These are phyloP conservation scores for Cecidostiba fungosa DNA, from an alignment of 2,888 invertebrate species.

Conservation along the genomic window DNA sequence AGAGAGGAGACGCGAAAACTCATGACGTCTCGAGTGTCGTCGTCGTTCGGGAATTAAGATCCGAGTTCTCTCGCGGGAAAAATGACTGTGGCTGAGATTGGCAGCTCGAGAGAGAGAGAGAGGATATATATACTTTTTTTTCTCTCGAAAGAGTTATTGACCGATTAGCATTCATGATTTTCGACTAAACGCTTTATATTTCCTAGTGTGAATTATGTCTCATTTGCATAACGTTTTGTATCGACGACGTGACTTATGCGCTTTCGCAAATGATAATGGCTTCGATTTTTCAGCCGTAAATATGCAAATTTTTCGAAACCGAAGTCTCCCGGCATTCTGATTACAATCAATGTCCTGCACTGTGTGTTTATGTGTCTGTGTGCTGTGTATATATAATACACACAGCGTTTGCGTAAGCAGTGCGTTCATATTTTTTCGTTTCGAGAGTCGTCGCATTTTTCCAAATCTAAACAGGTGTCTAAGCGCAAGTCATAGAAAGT, in stretches of 20 bases:
- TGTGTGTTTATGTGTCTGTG: not conserved
- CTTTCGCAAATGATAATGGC: not conserved
- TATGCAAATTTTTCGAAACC: not conserved
- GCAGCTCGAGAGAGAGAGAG: not conserved
- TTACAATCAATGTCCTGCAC: conserved; percentile 10
- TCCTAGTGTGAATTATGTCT: not conserved
- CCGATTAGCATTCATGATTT: conserved; percentile 10
- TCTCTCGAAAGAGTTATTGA: not conserved
- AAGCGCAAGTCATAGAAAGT: not conserved
- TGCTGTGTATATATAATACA: not conserved
- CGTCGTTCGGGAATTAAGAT: conserved; percentile 48
- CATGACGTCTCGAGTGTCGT: conserved; percentile 53
- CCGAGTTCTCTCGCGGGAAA: not conserved
- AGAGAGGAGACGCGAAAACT: conserved; percentile 49
- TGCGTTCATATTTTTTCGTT: not conserved
- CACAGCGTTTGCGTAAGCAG: too few species aligned
- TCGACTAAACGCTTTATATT: not conserved
- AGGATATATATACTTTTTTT: not conserved
- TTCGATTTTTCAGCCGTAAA: not conserved
- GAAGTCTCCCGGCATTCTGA: not conserved
- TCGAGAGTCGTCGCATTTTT: not conserved
- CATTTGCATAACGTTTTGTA: conserved; percentile 17
- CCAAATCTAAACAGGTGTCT: not conserved
- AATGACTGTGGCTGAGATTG: conserved; percentile 17
- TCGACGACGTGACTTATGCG: not conserved